Percentiles rank a stretch among this genome's conserved stretches.
These are phyloP conservation scores for Astur gentilis DNA, from an alignment of 2,113 vertebrate species.

Conservation along the genomic window DNA sequence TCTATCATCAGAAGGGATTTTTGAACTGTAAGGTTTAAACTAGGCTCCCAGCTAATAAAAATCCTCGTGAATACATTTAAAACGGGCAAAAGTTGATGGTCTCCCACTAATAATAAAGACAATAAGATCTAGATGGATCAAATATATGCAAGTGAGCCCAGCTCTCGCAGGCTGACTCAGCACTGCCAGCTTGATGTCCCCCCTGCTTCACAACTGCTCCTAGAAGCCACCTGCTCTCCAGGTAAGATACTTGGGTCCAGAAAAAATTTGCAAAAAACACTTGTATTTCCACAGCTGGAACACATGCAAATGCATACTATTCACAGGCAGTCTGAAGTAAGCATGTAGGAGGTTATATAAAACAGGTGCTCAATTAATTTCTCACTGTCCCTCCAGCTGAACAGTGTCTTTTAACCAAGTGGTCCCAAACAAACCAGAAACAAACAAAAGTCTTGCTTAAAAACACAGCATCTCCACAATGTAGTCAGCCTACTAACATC, in stretches of 20 bases:
- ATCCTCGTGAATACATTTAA: not conserved
- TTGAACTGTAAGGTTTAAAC: not conserved
- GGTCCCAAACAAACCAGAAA: not conserved
- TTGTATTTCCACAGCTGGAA: not conserved
- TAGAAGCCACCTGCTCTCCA: not conserved
- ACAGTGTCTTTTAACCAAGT: not conserved
- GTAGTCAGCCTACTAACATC: not conserved
- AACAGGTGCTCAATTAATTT: not conserved
- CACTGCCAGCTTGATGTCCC: not conserved
- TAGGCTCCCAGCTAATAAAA: not conserved
- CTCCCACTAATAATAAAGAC: not conserved
- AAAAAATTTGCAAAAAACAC: not conserved
- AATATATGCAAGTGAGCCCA: accelerated
- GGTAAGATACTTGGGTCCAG: not conserved
- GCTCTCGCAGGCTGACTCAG: not conserved
- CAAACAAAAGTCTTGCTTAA: not conserved
- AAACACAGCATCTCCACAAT: not conserved
- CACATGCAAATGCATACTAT: not conserved
- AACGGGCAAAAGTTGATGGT: not conserved
- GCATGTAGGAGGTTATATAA: not conserved
- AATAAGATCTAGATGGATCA: not conserved
- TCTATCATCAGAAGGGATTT: not conserved
- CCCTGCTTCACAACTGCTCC: not conserved
- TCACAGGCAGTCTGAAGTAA: not conserved
- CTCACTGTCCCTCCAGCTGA: not conserved